Conservation (phyloP, 2,888 invertebrate species). For the Drosophila histrio region DNA sequence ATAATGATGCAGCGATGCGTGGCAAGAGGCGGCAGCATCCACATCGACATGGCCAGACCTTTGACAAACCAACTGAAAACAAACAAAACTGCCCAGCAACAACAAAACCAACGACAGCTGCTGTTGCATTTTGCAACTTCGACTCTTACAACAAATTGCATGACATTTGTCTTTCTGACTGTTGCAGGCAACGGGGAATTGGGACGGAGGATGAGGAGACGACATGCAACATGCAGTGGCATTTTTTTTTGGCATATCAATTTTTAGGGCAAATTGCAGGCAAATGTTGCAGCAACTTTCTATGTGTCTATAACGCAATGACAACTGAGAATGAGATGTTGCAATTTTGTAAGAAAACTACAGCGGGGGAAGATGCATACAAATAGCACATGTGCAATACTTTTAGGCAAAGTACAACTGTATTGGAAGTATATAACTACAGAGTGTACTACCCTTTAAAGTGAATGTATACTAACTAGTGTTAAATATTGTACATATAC, state of each 20-base stretch:
- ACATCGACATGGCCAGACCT: slow-evolving; percentile 60
- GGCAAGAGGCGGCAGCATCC: slow-evolving; percentile 68
- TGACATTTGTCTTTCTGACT: slow-evolving; percentile 65
- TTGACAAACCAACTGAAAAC: slow-evolving; percentile 76
- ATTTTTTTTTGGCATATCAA: slow-evolving; percentile 25
- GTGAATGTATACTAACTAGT: too few species aligned
- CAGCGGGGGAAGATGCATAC: background rate
- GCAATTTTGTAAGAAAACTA: background rate
- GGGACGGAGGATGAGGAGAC: background rate
- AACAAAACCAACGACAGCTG: slow-evolving; percentile 33
- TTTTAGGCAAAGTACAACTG: too few species aligned
- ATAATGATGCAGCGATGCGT: slow-evolving; percentile 80
- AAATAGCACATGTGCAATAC: background rate
- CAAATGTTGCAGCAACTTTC: slow-evolving; percentile 30
- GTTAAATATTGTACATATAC: too few species aligned
- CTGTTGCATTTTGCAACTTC: slow-evolving; percentile 64
- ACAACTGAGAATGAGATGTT: background rate
- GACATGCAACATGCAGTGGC: slow-evolving; percentile 1
- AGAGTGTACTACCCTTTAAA: too few species aligned
- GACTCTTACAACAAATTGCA: slow-evolving; percentile 72
- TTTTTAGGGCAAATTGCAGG: slow-evolving; percentile 40
- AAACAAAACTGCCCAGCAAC: slow-evolving; percentile 69
- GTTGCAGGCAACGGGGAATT: background rate
- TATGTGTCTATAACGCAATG: background rate
- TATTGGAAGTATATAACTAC: too few species aligned